Percentiles rank a stretch among this genome's conserved stretches.
Conservation (phyloP, 2,888 invertebrate species). For the Xestia sexstrigata region DNA sequence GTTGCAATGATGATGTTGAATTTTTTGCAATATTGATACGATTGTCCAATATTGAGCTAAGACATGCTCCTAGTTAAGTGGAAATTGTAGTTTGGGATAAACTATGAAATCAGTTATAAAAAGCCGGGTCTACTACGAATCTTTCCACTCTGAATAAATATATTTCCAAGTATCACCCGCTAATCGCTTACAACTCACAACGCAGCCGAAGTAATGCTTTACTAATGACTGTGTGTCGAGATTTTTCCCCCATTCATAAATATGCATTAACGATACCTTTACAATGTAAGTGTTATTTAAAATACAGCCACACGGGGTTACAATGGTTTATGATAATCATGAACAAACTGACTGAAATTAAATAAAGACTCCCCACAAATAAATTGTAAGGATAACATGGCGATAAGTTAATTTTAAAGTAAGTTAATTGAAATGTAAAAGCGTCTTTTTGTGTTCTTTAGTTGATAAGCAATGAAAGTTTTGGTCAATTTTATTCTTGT, state of each 20-base stretch:
- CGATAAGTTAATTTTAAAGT: conserved; percentile 16
- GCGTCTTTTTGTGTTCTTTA: neutral
- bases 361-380: conserved; percentile 15
- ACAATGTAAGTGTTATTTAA: conserved; percentile 80
- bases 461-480: neutral
- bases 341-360: conserved; percentile 36
- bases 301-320: conserved; percentile 71
- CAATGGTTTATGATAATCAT: conserved; percentile 52
- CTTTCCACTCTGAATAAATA: too few relatives aligned
- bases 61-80: neutral
- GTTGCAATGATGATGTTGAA: neutral
- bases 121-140: neutral
- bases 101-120: neutral
- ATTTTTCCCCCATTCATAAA: conserved; percentile 88
- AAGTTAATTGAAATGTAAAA: conserved; percentile 12
- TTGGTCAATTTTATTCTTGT: neutral
- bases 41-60: neutral
- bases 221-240: conserved; percentile 88
- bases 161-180: neutral
- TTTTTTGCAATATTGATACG: neutral
- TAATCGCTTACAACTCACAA: conserved; percentile 63
- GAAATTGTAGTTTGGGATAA: neutral
- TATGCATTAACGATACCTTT: conserved; percentile 86
- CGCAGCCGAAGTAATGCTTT: conserved; percentile 81
- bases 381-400: neutral